Conservation (phyloP, 64 coral and sea anemone species). For the Orbicella faveolata region DNA sequence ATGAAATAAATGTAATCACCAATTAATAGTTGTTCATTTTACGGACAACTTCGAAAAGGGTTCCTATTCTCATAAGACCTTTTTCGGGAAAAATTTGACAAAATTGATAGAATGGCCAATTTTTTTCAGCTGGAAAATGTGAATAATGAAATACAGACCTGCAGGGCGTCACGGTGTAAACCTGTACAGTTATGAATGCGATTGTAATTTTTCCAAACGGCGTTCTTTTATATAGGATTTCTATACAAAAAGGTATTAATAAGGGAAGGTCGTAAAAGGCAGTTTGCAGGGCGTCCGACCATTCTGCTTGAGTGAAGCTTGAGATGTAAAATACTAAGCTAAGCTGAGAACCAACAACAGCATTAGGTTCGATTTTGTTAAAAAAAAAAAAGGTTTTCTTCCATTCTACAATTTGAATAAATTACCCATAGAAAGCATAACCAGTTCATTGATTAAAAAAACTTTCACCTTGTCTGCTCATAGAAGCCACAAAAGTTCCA, state of each 20-base stretch:
- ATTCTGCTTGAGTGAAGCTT: too few relatives aligned
- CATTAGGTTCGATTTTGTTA: background rate
- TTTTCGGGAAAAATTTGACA: background rate
- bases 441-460: background rate
- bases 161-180: background rate
- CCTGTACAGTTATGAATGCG: background rate
- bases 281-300: too few relatives aligned
- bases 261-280: too few relatives aligned
- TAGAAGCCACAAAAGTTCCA: background rate
- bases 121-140: background rate
- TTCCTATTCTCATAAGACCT: background rate
- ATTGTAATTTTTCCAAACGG: background rate
- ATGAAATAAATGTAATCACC: slow-evolving; percentile 1
- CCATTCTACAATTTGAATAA: background rate
- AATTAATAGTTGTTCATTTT: slow-evolving; percentile 28
- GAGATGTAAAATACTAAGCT: too few relatives aligned
- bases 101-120: background rate
- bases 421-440: background rate
- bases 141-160: background rate
- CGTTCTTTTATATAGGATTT: background rate
- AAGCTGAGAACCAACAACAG: too few relatives aligned
- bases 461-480: background rate
- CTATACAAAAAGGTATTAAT: background rate
- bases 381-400: background rate
- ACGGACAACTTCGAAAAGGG: background rate